Evolutionary conservation across 2,888 invertebrate species (phyloP), one percentile per base, ranked within the genome.

Genomic region (Hedychridium roseum): DNA sequence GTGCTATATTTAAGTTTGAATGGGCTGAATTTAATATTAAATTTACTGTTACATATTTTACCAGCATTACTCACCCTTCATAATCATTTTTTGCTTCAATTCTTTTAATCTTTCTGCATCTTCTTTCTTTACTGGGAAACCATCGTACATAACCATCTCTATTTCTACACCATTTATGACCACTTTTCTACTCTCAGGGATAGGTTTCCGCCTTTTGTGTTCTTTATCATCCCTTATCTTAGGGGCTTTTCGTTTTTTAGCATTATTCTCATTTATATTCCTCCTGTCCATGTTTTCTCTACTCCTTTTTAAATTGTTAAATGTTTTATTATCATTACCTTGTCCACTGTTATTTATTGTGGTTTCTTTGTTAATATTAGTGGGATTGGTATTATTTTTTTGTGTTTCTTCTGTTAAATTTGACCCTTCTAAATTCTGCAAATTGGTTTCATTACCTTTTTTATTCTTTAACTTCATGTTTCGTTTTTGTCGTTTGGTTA

Each of bases 51-150:
- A 11, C 4, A 17, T 18, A 39, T 14, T 26, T 37, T 18, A 39
- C 11, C 12, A 31, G 6, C 16, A 18, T 26, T 49, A 49, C 35
- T 41, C 53, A 70, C 86, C 87, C 77, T 85, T 87, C 47, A 84
- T 83, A 1, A 86, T 82, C 84, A 90, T 84, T 66, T 83, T 83
- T 44, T 82, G 81, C 60, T 82, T 83, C n/a, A 90, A 74, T 43
- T 85, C 82, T 43, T 80, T 80, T 6, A 91, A 72, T 50, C 88
- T 80, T 18, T 84, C 84, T 0, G 86, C 88, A 80, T 90, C 90
- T 72, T 85, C 87, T 64, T 85, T 86, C 79, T 85, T 86, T 0
- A 91, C 82, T 14, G 88, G 88, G 70, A 88, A 90, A 1, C 90
- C 88, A 70, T 90, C 88, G 74, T 83, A 87, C 57, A 85, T 82